phyloP scores from a whole-genome alignment of 2,888 invertebrate genomes.

The Rhamphomyia laevipes region DNA sequence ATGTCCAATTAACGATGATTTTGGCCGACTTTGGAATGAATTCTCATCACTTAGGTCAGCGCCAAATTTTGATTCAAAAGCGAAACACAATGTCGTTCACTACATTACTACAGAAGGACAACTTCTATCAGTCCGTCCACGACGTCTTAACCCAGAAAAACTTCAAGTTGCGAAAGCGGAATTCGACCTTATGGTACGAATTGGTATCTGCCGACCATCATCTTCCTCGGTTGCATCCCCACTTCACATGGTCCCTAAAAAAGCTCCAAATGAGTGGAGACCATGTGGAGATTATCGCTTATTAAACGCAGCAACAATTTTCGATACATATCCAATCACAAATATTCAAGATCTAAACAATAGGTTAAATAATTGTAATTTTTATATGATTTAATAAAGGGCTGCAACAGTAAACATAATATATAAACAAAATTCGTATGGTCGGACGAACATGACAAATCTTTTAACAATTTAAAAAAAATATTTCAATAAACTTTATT shows the following conservation, averaged over 20 bases:
- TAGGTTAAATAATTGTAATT: too few species aligned
- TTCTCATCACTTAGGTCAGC: not conserved
- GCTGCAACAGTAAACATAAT: too few species aligned
- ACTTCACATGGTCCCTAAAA: too few species aligned
- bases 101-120: constrained; percentile 14
- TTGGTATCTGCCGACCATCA: constrained; percentile 7
- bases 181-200: constrained; percentile 1
- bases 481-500: too few species aligned
- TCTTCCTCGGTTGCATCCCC: constrained; percentile 2
- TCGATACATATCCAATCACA: constrained; percentile 24
- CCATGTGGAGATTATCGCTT: constrained; percentile 19
- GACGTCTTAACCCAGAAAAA: too few species aligned
- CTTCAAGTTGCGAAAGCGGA: constrained; percentile 13
- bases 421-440: too few species aligned
- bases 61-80: not conserved
- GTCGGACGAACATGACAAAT: too few species aligned
- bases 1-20: too few species aligned
- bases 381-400: too few species aligned
- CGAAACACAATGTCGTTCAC: constrained; percentile 1
- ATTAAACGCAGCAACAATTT: constrained; percentile 16
- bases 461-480: too few species aligned
- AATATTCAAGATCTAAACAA: too few species aligned
- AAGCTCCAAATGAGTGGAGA: constrained; percentile 16
- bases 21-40: not conserved
- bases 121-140: constrained; percentile 3